Percentiles rank a stretch among this genome's conserved stretches.
phyloP scores from a whole-genome alignment of 2,113 vertebrate genomes.

The Petrocephalus zakoni region DNA sequence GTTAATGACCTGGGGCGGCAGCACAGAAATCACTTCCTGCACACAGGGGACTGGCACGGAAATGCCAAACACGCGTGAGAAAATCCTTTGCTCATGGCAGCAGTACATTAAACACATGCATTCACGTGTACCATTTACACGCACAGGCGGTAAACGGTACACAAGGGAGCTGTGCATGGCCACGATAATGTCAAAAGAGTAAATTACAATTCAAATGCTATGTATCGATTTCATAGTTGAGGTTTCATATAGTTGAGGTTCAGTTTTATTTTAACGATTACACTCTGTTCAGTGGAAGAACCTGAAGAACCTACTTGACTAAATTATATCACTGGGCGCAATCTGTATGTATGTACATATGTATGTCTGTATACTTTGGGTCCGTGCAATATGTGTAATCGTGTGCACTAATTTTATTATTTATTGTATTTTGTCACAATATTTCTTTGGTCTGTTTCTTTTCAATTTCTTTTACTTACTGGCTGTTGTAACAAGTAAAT shows the following conservation, averaged over 20 bases:
- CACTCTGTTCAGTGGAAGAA: neutral
- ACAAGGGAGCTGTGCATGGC: neutral
- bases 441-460: too few species aligned
- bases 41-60: neutral
- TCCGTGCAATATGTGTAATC: too few species aligned
- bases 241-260: neutral
- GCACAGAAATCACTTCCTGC: neutral
- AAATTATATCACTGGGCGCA: too few species aligned
- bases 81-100: neutral
- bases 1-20: slow-evolving; percentile 15
- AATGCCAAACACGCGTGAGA: neutral
- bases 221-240: neutral
- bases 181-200: neutral
- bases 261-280: neutral
- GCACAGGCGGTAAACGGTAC: too few species aligned
- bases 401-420: too few species aligned
- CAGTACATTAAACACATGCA: neutral
- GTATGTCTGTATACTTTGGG: too few species aligned
- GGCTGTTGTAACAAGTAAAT: too few species aligned
- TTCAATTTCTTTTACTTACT: too few species aligned
- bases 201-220: neutral
- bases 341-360: too few species aligned
- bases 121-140: neutral
- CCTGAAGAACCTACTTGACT: too few species aligned
- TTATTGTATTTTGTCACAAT: too few species aligned